Percentiles rank a stretch among this genome's conserved stretches.
phyloP scores from a whole-genome alignment of 2,113 vertebrate species.

The Mesitornis unicolor region DNA sequence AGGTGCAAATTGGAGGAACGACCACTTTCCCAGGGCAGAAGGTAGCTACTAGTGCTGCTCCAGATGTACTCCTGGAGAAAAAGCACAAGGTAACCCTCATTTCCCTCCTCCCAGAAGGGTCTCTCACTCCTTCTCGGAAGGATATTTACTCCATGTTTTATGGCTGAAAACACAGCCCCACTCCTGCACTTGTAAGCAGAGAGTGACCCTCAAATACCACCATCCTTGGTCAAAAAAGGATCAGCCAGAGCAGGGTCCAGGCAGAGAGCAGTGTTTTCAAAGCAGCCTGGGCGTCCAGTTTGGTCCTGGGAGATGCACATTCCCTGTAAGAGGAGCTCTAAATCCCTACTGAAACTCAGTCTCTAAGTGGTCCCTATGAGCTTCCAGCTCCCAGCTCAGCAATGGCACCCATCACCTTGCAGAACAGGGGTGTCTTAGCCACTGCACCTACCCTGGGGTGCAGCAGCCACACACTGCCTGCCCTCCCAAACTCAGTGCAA shows the following conservation, averaged over 20 bases:
- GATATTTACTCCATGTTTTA: background rate
- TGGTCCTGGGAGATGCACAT: background rate
- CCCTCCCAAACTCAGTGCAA: too few relatives aligned
- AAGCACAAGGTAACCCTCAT: background rate
- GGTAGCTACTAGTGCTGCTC: background rate
- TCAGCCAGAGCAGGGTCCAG: background rate
- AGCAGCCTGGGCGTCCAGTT: fast-evolving
- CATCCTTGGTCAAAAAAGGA: background rate
- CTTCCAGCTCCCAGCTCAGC: background rate
- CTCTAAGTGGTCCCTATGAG: background rate
- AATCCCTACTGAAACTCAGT: background rate
- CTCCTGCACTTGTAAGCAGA: background rate
- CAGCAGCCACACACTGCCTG: fast-evolving
- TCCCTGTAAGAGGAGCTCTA: background rate
- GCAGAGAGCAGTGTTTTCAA: background rate
- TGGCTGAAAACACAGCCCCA: background rate
- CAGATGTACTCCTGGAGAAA: background rate
- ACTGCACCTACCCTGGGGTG: background rate
- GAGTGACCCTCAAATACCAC: background rate
- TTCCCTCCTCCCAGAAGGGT: background rate
- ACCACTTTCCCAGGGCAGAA: background rate
- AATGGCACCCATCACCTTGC: background rate
- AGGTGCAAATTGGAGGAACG: fast-evolving
- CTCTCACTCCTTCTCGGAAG: background rate
- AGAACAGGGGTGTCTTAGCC: background rate